These are phyloP conservation scores for Clarias fuscus DNA, from an alignment of 2,797 vertebrate genomes.

Conservation along the genomic window DNA sequence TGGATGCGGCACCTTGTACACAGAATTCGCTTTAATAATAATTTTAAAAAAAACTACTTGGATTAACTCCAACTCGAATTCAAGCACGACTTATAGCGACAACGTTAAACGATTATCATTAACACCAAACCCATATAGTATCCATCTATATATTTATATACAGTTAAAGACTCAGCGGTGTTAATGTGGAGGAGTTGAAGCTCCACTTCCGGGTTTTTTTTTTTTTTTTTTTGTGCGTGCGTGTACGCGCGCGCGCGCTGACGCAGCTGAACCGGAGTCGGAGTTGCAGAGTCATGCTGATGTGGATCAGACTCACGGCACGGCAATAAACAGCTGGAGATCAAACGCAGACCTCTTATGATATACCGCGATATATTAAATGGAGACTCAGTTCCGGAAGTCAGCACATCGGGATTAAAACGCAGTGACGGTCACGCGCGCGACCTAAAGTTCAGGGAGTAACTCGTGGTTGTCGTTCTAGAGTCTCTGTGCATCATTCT, in stretches of 20 bases:
- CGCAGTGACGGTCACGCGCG: not conserved
- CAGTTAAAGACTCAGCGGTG: too few relatives aligned
- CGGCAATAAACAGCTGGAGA: conserved; percentile 1
- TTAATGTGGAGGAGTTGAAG: too few relatives aligned
- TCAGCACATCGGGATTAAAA: not conserved
- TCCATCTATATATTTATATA: too few relatives aligned
- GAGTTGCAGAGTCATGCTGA: conserved; percentile 74
- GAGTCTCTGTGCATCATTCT: too few relatives aligned
- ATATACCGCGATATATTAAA: not conserved
- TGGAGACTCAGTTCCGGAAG: not conserved
- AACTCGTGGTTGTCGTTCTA: not conserved
- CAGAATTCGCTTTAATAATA: not conserved
- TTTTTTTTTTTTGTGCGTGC: not conserved
- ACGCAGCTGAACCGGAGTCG: conserved; percentile 26
- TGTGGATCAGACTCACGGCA: conserved; percentile 49
- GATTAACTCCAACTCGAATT: not conserved
- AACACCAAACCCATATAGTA: too few relatives aligned
- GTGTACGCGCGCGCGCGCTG: not conserved
- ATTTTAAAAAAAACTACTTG: not conserved
- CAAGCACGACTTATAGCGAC: too few relatives aligned
- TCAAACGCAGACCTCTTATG: not conserved
- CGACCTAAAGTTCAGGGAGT: not conserved
- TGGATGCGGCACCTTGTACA: not conserved
- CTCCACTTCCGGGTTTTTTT: conserved; percentile 42
- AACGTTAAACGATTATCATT: too few relatives aligned